Conservation (phyloP, 2,113 vertebrate genomes). For the Upupa epops region DNA sequence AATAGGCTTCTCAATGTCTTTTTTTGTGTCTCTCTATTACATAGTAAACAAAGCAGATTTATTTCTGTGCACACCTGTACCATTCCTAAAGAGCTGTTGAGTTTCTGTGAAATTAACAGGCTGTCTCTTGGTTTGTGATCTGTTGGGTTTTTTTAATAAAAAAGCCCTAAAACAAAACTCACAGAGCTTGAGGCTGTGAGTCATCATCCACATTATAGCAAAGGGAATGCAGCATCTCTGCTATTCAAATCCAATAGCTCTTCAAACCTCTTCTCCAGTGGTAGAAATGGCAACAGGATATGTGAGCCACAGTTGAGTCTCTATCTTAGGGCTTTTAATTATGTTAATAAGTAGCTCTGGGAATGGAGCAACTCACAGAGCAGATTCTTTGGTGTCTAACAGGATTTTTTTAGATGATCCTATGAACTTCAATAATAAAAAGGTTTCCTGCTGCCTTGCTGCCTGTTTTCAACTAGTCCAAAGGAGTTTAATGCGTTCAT, state of each 20-base stretch:
- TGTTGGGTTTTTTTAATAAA: not conserved
- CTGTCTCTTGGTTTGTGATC: not conserved
- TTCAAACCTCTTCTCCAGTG: not conserved
- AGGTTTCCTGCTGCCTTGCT: not conserved
- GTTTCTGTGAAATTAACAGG: constrained; percentile 30
- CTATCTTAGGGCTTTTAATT: not conserved
- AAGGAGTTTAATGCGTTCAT: not conserved
- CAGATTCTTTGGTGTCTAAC: not conserved
- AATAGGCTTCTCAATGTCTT: not conserved
- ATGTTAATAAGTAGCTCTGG: not conserved
- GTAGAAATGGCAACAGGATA: not conserved
- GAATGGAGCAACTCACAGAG: rapidly evolving
- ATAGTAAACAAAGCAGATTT: constrained; percentile 54
- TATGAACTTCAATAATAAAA: not conserved
- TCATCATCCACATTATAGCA: not conserved
- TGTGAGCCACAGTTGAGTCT: not conserved
- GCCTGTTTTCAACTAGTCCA: not conserved
- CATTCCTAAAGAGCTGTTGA: constrained; percentile 21
- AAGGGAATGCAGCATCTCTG: not conserved
- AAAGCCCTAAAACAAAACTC: not conserved
- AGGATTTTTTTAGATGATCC: not conserved
- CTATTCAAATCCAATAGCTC: not conserved
- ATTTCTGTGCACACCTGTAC: constrained; percentile 33
- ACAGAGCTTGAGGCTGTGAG: not conserved
- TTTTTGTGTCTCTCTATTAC: not conserved